Percentiles rank a stretch among this genome's conserved stretches.
Evolutionary conservation across 2,888 invertebrate species (phyloP).

Genomic region (Augochlorella aurata): DNA sequence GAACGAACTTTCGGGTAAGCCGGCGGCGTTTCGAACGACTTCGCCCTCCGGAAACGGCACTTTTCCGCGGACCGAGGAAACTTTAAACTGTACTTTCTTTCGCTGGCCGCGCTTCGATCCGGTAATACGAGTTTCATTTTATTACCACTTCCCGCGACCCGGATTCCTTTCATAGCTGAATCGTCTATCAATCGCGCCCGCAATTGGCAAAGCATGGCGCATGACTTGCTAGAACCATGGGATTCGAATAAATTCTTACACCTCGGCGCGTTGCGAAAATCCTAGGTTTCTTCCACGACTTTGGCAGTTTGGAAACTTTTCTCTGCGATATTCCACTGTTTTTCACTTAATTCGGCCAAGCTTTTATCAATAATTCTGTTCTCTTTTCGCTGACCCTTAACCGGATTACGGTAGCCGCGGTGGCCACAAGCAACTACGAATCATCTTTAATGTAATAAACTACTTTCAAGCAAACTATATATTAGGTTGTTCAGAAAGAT

Average conservation of each 20-base stretch:
- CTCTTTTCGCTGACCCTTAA: too few species aligned
- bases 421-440: too few species aligned
- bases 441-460: too few species aligned
- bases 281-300: not conserved
- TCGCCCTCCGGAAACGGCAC: not conserved
- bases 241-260: not conserved
- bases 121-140: not conserved
- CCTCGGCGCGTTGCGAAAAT: not conserved
- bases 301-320: not conserved
- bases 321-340: not conserved
- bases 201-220: not conserved
- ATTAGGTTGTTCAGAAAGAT: too few species aligned
- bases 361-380: too few species aligned
- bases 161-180: not conserved
- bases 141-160: not conserved
- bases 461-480: too few species aligned
- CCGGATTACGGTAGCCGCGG: too few species aligned
- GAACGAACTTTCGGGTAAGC: constrained; percentile 19
- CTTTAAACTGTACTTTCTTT: not conserved
- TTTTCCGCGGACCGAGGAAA: not conserved
- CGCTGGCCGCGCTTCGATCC: not conserved
- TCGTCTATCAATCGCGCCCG: not conserved
- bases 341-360: too few species aligned
- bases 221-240: not conserved
- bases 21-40: not conserved